phyloP scores from a whole-genome alignment of 2,888 invertebrate species.

The Carterocephalus palaemon region DNA sequence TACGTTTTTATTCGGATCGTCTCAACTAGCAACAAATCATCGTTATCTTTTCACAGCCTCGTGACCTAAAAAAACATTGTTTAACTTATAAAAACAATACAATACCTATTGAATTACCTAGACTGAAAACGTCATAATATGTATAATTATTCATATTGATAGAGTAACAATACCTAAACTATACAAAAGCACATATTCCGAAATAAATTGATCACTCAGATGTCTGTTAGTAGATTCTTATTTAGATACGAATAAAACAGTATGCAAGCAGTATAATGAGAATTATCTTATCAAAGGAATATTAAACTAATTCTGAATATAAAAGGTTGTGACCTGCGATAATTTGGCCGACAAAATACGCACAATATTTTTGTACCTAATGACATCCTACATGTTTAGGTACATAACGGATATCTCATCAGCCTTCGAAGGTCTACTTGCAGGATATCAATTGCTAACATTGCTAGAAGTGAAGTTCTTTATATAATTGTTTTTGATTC shows the following conservation, averaged over 20 bases:
- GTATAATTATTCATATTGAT: no score
- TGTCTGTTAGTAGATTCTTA: no score
- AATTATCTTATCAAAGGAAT: slow-evolving; percentile 47
- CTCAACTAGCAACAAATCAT: slow-evolving; percentile 65
- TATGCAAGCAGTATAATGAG: slow-evolving; percentile 2
- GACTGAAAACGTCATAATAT: background rate
- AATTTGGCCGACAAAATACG: slow-evolving; percentile 46
- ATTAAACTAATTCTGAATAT: slow-evolving; percentile 57
- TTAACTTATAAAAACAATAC: slow-evolving; percentile 7
- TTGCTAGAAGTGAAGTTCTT: no score
- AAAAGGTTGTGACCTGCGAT: slow-evolving; percentile 60
- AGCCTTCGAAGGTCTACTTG: no score
- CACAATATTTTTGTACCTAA: slow-evolving; percentile 14
- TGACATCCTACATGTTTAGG: slow-evolving; percentile 6
- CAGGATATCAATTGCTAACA: no score
- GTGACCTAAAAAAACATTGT: slow-evolving; percentile 67
- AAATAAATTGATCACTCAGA: no score
- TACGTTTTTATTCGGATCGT: slow-evolving; percentile 65
- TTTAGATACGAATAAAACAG: no score
- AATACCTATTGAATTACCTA: background rate
- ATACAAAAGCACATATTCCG: no score
- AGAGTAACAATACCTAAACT: no score
- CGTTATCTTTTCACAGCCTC: slow-evolving; percentile 69
- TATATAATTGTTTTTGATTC: no score
- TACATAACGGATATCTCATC: no score